A percentile compares a stretch with the other conserved stretches of the same genome.
Evolutionary conservation across 2,888 invertebrate species (phyloP).

Genomic region (Dugesia japonica): DNA sequence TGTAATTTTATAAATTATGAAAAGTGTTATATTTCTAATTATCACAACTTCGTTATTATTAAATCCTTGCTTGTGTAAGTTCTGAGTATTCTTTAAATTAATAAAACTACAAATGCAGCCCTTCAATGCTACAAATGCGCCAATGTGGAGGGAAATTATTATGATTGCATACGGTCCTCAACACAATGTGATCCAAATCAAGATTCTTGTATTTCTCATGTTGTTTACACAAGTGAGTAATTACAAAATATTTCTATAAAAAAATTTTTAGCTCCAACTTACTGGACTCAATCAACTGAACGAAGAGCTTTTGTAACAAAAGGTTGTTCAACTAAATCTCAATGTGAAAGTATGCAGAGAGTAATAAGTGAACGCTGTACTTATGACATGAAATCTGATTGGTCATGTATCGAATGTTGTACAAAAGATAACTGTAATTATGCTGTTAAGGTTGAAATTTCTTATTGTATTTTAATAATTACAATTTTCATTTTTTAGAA

Average conservation of each 20-base stretch:
- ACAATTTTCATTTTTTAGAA: too few species aligned
- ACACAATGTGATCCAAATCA: constrained; percentile 24
- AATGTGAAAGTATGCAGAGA: neutral
- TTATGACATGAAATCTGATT: neutral
- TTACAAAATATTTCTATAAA: neutral
- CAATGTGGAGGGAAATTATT: constrained; percentile 27
- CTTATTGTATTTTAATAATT: too few species aligned
- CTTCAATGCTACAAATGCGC: constrained; percentile 29
- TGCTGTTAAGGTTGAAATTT: neutral
- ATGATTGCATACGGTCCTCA: constrained; percentile 26
- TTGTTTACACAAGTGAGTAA: constrained; percentile 20
- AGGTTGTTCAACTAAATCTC: constrained; percentile 23
- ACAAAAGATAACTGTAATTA: constrained; percentile 12
- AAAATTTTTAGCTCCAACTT: neutral
- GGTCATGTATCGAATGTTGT: constrained; percentile 23
- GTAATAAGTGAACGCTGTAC: constrained; percentile 7
- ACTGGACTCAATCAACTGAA: constrained; percentile 20
- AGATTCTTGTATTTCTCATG: constrained; percentile 29
- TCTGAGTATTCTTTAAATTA: too few species aligned
- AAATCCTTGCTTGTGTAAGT: too few species aligned
- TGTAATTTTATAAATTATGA: too few species aligned
- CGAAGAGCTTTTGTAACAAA: constrained; percentile 20
- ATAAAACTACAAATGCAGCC: too few species aligned
- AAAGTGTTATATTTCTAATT: too few species aligned
- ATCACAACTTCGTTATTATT: too few species aligned